A percentile compares a stretch with the other conserved stretches of the same genome.
Evolutionary conservation across 2,797 vertebrate genomes (phyloP).

Genomic region (Euthynnus affinis): DNA sequence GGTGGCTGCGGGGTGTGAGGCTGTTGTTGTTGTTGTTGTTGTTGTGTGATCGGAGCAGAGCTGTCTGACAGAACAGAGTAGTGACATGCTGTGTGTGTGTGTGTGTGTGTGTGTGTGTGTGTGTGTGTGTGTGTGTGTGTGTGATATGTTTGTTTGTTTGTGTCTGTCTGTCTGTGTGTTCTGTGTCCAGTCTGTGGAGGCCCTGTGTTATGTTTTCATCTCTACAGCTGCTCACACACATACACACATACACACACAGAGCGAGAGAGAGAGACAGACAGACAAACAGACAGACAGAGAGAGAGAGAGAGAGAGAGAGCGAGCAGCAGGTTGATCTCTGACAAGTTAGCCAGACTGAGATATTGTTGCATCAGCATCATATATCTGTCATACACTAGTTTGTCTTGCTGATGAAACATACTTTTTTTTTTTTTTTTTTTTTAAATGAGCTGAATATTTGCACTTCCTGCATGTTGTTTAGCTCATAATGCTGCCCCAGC

Average conservation of each 20-base stretch:
- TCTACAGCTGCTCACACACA: slow-evolving; percentile 42
- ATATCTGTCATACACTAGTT: no score
- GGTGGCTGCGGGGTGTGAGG: not conserved
- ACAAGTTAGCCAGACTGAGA: slow-evolving; percentile 8
- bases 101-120: slow-evolving; percentile 14
- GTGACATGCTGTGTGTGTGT: not conserved
- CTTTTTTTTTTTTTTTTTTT: no score
- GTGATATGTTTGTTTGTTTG: not conserved
- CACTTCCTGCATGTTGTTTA: no score
- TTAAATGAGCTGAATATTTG: no score
- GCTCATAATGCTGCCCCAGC: not conserved
- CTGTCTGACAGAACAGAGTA: not conserved
- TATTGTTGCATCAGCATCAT: not conserved
- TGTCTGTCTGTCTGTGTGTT: not conserved
- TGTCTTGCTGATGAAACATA: fast-evolving
- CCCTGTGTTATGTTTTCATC: slow-evolving; percentile 59
- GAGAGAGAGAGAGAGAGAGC: no score
- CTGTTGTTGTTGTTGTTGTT: not conserved
- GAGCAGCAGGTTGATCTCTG: slow-evolving; percentile 23
- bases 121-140: slow-evolving; percentile 18
- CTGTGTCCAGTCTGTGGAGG: slow-evolving; percentile 14
- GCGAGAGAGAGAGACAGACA: not conserved
- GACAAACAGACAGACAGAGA: not conserved
- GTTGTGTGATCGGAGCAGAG: not conserved
- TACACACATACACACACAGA: not conserved